A percentile compares a stretch with the other conserved stretches of the same genome.
Conservation (phyloP, 2,888 invertebrate genomes). For the Eustalomyia histrio region DNA sequence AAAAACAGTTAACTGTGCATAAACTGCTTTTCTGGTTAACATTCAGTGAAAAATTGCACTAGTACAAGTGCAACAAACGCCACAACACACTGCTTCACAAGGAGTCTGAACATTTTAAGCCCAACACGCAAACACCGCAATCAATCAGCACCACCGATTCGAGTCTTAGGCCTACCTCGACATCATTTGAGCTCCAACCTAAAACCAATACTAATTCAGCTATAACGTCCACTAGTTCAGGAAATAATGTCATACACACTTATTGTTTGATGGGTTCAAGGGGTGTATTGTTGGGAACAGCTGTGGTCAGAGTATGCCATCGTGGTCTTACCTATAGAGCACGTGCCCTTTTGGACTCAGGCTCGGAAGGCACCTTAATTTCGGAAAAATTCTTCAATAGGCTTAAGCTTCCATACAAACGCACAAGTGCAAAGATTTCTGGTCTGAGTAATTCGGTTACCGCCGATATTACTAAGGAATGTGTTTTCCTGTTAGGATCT, state of each 20-base stretch:
- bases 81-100: too few species aligned
- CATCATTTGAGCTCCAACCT: too few species aligned
- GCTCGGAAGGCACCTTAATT: conserved; percentile 51
- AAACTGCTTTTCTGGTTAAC: neutral
- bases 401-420: conserved; percentile 33
- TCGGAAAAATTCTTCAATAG: conserved; percentile 34
- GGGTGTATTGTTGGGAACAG: conserved; percentile 28
- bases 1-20: too few species aligned
- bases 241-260: neutral
- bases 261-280: neutral
- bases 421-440: conserved; percentile 21
- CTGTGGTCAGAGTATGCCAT: conserved; percentile 34
- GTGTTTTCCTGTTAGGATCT: conserved; percentile 4
- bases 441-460: neutral
- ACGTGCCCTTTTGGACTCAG: conserved; percentile 49
- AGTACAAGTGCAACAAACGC: neutral
- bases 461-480: conserved; percentile 14
- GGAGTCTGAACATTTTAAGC: too few species aligned
- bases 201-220: too few species aligned
- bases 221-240: neutral
- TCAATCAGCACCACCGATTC: too few species aligned
- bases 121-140: too few species aligned
- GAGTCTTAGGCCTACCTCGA: too few species aligned
- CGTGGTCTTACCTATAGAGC: conserved; percentile 2
- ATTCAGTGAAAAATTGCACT: neutral